These are phyloP conservation scores for Notothenia rossii DNA, from an alignment of 2,113 vertebrate species.

Conservation along the genomic window DNA sequence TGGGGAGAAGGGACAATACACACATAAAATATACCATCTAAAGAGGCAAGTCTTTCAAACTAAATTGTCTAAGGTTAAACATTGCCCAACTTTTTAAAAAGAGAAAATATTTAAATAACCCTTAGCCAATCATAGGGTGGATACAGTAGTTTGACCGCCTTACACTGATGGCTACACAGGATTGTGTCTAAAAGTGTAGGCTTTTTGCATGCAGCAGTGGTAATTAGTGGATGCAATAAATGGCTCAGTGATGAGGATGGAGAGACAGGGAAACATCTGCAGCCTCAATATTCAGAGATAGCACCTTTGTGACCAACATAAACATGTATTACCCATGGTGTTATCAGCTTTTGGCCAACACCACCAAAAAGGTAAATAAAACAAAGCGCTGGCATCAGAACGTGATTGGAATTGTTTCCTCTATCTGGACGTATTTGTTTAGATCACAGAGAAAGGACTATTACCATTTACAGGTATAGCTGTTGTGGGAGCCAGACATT, in stretches of 20 bases:
- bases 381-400: neutral
- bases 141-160: neutral
- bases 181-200: neutral
- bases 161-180: too few species aligned
- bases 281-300: neutral
- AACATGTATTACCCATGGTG: neutral
- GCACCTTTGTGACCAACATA: neutral
- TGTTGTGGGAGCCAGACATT: constrained; percentile 9
- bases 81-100: neutral
- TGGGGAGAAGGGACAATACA: constrained; percentile 96
- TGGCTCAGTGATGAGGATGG: neutral
- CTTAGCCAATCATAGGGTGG: neutral
- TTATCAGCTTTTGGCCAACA: neutral
- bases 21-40: constrained; percentile 97
- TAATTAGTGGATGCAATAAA: neutral
- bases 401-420: neutral
- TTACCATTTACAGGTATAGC: constrained; percentile 11
- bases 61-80: too few species aligned
- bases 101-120: neutral
- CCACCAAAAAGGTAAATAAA: neutral
- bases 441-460: neutral
- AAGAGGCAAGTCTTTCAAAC: constrained; percentile 82
- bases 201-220: neutral
- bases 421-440: constrained; percentile 9
- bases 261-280: neutral